A percentile compares a stretch with the other conserved stretches of the same genome.
Evolutionary conservation across 2,888 invertebrate species (phyloP).

Genomic region (Germaria angustata): DNA sequence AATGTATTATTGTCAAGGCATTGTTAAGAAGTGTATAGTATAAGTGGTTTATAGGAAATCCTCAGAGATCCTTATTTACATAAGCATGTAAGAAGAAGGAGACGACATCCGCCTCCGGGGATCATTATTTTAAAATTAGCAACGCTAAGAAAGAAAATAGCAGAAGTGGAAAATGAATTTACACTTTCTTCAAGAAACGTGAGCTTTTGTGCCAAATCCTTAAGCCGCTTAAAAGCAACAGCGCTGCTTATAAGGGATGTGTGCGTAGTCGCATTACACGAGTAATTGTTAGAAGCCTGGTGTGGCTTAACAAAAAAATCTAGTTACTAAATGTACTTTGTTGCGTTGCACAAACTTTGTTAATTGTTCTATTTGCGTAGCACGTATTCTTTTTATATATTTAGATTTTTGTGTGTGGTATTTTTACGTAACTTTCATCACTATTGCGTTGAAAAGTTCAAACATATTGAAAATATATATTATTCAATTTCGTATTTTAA

Average conservation of each 20-base stretch:
- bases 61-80: constrained; percentile 8
- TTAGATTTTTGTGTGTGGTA: no score
- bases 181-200: neutral
- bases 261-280: no score
- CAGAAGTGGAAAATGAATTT: constrained; percentile 8
- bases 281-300: neutral
- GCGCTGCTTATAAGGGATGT: neutral
- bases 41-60: no score
- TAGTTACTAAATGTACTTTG: neutral
- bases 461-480: no score
- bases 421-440: no score
- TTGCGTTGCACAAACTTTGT: neutral
- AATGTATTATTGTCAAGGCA: neutral
- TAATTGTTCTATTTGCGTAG: no score
- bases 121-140: neutral
- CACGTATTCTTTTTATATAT: no score
- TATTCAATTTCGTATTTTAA: no score
- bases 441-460: no score
- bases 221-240: constrained; percentile 1
- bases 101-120: neutral
- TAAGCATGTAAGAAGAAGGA: neutral
- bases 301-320: neutral
- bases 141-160: neutral
- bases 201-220: constrained; percentile 1
- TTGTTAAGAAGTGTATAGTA: neutral